Evolutionary conservation across 2,113 vertebrate species (phyloP).

Genomic region (Propithecus coquereli): DNA sequence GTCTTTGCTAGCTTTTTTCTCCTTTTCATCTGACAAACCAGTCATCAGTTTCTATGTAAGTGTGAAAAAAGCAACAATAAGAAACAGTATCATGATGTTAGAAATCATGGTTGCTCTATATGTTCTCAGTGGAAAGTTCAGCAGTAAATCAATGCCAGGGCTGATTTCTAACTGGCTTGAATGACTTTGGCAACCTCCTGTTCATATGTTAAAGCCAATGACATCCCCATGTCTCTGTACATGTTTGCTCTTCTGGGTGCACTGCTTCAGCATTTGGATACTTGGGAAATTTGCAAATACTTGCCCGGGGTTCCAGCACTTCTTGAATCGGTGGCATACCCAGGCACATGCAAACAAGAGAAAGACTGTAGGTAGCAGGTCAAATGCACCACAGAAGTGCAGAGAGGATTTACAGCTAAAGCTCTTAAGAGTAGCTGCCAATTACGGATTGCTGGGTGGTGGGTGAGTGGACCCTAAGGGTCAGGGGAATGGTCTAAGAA

Average conservation of each 20-base stretch:
- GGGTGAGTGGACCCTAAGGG: neutral
- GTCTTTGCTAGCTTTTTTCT: neutral
- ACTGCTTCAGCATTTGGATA: neutral
- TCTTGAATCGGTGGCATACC: constrained; percentile 18
- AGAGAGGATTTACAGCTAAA: neutral
- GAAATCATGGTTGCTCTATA: neutral
- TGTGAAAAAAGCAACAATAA: neutral
- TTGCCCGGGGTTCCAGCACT: constrained; percentile 15
- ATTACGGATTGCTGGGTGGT: neutral
- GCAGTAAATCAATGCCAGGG: neutral
- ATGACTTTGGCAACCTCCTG: neutral
- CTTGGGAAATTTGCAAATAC: constrained; percentile 46
- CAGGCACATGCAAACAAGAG: neutral
- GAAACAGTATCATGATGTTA: neutral
- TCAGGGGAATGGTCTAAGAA: neutral
- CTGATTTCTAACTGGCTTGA: neutral
- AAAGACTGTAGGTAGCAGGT: neutral
- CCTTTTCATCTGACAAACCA: neutral
- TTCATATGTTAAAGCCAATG: neutral
- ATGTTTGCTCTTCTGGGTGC: neutral
- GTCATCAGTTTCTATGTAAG: constrained; percentile 13
- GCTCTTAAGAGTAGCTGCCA: neutral
- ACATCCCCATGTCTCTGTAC: neutral
- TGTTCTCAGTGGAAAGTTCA: neutral
- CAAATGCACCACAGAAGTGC: neutral